Evolutionary conservation across 1,140 invertebrate genomes (phyloP).

Genomic region (Drosophila dunni): DNA sequence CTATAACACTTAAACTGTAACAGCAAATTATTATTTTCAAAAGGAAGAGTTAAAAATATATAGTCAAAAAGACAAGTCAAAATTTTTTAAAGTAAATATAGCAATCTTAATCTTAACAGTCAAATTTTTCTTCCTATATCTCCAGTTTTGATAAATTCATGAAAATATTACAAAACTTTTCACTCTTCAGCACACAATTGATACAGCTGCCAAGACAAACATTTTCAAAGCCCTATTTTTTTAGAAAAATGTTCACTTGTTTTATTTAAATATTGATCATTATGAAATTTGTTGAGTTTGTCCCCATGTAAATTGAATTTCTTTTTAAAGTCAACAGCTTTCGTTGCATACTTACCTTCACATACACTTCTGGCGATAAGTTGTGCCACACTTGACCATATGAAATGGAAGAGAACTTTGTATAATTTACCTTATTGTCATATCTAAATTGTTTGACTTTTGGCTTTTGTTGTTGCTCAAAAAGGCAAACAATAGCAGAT

Average conservation of each 20-base stretch:
- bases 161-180: too few species aligned
- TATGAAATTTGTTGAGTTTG: background rate
- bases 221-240: background rate
- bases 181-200: background rate
- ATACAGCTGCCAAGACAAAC: conserved; percentile 19
- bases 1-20: conserved; percentile 27
- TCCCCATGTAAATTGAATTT: background rate
- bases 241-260: background rate
- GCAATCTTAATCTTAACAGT: too few species aligned
- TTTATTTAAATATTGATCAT: conserved; percentile 3
- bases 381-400: conserved; percentile 1
- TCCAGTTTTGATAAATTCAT: too few species aligned
- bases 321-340: conserved; percentile 2
- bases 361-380: background rate
- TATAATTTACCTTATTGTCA: conserved; percentile 69
- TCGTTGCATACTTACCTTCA: conserved; percentile 1
- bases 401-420: conserved; percentile 53
- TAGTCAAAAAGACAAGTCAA: background rate
- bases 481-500: conserved; percentile 70
- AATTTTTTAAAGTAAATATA: background rate
- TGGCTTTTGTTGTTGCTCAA: conserved; percentile 72
- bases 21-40: conserved; percentile 31
- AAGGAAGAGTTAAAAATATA: background rate
- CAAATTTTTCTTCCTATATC: too few species aligned
- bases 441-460: conserved; percentile 72